Evolutionary conservation across 2,113 vertebrate genomes (phyloP).

Genomic region (Aptenodytes patagonicus): DNA sequence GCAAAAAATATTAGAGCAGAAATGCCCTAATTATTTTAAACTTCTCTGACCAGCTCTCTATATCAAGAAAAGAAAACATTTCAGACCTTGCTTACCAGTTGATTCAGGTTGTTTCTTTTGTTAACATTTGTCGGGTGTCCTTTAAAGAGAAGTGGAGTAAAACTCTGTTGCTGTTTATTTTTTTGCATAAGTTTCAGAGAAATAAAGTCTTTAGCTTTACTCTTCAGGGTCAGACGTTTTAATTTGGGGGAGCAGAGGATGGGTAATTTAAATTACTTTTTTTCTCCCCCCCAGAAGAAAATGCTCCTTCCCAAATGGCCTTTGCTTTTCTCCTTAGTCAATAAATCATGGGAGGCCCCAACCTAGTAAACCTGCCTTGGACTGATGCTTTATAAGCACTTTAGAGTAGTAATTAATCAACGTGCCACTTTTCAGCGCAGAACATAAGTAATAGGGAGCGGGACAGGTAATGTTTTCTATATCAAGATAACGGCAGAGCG

Average conservation of each 20-base stretch:
- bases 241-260: background rate
- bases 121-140: background rate
- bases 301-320: slow-evolving; percentile 24
- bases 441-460: background rate
- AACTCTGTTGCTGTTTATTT: background rate
- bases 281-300: background rate
- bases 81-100: background rate
- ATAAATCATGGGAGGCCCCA: slow-evolving; percentile 59
- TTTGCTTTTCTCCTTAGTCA: slow-evolving; percentile 31
- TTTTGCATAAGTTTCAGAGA: background rate
- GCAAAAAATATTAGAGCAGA: background rate
- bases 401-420: slow-evolving; percentile 62
- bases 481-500: background rate
- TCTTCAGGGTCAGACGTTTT: background rate
- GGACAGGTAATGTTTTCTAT: slow-evolving; percentile 5
- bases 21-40: background rate
- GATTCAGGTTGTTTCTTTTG: background rate
- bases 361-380: slow-evolving; percentile 54
- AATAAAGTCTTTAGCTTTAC: background rate
- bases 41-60: background rate
- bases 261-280: background rate
- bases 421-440: background rate
- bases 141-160: background rate
- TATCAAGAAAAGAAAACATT: background rate
- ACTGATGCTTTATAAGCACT: slow-evolving; percentile 60